These are phyloP conservation scores for Basileuterus tristriatus DNA, from an alignment of 2,797 vertebrate genomes.

Conservation along the genomic window DNA sequence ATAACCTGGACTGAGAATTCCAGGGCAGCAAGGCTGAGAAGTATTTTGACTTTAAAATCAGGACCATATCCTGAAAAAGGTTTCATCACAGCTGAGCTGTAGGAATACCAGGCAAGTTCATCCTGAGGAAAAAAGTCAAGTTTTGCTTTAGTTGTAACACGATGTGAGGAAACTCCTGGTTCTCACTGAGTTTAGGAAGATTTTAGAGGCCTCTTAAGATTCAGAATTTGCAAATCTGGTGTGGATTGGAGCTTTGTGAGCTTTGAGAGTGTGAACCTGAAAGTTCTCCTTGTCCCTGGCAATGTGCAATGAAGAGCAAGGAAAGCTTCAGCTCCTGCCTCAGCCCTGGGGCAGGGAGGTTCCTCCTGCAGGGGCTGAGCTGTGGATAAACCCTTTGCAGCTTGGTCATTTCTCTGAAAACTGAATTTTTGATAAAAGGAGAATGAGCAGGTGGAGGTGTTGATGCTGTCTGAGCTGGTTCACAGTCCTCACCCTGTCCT, in stretches of 20 bases:
- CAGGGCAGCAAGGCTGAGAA: neutral
- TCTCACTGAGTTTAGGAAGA: neutral
- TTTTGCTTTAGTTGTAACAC: neutral
- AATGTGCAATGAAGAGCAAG: neutral
- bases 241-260: neutral
- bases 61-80: neutral
- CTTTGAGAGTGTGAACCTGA: neutral
- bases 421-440: too few species aligned
- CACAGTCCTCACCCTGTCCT: fast-evolving
- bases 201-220: neutral
- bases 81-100: neutral
- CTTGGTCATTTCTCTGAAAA: neutral
- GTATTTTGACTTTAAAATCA: neutral
- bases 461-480: fast-evolving
- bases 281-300: neutral
- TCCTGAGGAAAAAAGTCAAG: neutral
- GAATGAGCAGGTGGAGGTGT: neutral
- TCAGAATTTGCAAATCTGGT: neutral
- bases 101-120: neutral
- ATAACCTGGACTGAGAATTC: neutral
- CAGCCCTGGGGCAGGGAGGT: neutral
- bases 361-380: fast-evolving
- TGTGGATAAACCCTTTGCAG: neutral
- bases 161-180: neutral
- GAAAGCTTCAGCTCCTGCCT: neutral